A percentile compares a stretch with the other conserved stretches of the same genome.
phyloP scores from a whole-genome alignment of 2,113 vertebrate species.

The Ceuthmochares aereus region DNA sequence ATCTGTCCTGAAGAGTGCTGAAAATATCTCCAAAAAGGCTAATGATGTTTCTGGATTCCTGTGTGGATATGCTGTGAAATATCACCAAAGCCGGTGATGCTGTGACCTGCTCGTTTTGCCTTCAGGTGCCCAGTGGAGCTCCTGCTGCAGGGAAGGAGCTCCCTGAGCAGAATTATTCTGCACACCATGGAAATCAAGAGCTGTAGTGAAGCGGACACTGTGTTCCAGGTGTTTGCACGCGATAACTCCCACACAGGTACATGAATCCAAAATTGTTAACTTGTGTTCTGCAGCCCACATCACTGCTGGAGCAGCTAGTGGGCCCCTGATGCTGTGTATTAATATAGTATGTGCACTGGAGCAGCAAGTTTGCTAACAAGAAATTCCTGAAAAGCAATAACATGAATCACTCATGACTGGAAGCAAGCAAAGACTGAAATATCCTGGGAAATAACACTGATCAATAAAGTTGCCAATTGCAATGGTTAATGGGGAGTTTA shows the following conservation, averaged over 20 bases:
- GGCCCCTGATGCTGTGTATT: background rate
- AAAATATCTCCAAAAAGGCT: background rate
- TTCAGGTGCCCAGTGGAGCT: fast-evolving
- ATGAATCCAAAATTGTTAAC: background rate
- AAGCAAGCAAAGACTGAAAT: background rate
- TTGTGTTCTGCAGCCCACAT: background rate
- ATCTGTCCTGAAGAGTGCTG: background rate
- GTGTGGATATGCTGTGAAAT: background rate
- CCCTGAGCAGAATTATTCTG: background rate
- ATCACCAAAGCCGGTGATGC: background rate
- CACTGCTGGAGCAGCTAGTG: background rate
- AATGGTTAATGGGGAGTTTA: background rate
- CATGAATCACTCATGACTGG: background rate
- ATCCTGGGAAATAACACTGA: background rate
- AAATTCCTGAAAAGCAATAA: background rate
- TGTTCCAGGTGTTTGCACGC: background rate
- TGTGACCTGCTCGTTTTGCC: background rate
- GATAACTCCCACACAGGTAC: background rate
- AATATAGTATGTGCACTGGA: background rate
- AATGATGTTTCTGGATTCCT: background rate
- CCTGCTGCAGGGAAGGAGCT: background rate
- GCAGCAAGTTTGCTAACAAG: background rate
- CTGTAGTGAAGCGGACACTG: background rate
- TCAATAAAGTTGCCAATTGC: background rate
- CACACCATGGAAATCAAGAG: background rate